Evolutionary conservation across 2,113 vertebrate genomes (phyloP).

Genomic region (Callospermophilus lateralis): DNA sequence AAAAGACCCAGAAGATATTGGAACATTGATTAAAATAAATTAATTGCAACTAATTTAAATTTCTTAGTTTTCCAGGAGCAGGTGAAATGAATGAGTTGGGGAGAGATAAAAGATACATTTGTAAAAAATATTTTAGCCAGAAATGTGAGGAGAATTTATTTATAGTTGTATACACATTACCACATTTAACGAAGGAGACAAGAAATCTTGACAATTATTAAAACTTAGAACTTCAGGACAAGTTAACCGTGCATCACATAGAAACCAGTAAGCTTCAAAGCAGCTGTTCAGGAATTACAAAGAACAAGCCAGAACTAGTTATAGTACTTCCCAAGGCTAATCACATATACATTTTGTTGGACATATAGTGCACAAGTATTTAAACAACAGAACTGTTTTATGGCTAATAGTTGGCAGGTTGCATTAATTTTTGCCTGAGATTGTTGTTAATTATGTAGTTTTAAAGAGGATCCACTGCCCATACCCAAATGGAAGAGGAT

Average conservation of each 20-base stretch:
- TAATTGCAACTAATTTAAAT: slow-evolving; percentile 50
- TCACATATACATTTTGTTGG: neutral
- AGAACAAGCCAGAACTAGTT: neutral
- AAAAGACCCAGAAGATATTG: neutral
- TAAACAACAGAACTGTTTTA: neutral
- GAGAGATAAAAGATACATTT: slow-evolving; percentile 2
- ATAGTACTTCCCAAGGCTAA: neutral
- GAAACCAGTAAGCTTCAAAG: neutral
- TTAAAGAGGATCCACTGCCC: neutral
- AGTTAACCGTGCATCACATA: neutral
- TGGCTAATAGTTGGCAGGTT: neutral
- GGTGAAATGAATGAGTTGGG: neutral
- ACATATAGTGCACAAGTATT: neutral
- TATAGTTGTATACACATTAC: neutral
- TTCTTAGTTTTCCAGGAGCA: neutral
- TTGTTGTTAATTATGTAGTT: neutral
- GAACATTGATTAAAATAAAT: neutral
- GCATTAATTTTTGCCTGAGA: neutral
- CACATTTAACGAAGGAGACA: neutral
- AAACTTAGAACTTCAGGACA: neutral
- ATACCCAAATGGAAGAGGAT: neutral
- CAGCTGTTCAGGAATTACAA: neutral
- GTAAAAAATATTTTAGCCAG: neutral
- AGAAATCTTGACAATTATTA: neutral
- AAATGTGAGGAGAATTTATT: neutral